Conservation (phyloP, 2,113 vertebrate species). For the Petroica traversi region DNA sequence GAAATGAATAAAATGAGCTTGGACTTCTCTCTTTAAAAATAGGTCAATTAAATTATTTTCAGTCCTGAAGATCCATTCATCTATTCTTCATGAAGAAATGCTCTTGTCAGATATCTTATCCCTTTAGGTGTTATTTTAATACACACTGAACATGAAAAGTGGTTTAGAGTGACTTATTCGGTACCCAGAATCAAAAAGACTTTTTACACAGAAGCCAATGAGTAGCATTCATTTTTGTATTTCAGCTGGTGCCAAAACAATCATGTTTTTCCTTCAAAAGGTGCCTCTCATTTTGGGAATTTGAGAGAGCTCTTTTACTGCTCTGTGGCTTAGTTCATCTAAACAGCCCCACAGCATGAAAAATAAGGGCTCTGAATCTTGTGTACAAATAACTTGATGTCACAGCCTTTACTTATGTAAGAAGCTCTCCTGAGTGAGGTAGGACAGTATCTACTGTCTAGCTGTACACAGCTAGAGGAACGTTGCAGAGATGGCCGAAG, state of each 20-base stretch:
- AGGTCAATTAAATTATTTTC: not conserved
- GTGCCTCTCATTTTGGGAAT: not conserved
- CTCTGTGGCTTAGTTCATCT: not conserved
- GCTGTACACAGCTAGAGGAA: not conserved
- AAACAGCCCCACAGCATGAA: not conserved
- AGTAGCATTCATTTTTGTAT: not conserved
- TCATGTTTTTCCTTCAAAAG: not conserved
- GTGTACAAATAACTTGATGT: not conserved
- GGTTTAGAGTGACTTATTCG: not conserved
- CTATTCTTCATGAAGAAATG: not conserved
- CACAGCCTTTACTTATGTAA: not conserved
- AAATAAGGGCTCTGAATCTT: not conserved
- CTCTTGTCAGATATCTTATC: not conserved
- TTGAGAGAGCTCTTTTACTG: not conserved
- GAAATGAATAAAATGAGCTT: not conserved
- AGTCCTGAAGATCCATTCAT: not conserved
- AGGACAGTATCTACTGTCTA: not conserved
- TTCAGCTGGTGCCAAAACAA: not conserved
- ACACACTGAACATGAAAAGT: not conserved
- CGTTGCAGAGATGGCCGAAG: not conserved
- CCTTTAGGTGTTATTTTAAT: not conserved
- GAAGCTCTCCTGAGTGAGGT: not conserved
- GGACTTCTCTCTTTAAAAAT: not conserved
- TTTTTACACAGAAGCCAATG: not conserved
- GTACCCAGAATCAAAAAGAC: not conserved